Conservation (phyloP, 2,113 vertebrate species). For the Salvelinus alpinus region DNA sequence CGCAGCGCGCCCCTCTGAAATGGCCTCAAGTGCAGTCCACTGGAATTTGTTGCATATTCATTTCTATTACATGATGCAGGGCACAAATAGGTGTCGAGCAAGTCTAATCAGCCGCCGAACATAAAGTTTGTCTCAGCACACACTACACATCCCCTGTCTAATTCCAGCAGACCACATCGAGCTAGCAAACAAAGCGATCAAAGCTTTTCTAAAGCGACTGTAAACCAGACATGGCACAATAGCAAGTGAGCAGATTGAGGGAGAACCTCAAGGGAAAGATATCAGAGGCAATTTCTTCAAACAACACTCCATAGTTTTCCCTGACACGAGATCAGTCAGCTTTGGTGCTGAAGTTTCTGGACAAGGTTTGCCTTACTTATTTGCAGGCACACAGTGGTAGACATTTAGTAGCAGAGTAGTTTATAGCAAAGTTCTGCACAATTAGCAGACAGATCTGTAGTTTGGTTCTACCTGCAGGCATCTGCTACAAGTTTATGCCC, state of each 20-base stretch:
- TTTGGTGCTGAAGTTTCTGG: slow-evolving; percentile 31
- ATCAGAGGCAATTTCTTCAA: slow-evolving; percentile 21
- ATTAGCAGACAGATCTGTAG: slow-evolving; percentile 24
- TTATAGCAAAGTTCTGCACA: slow-evolving; percentile 18
- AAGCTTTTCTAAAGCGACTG: slow-evolving; percentile 20
- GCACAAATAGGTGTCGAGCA: slow-evolving; percentile 21
- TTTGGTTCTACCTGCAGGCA: slow-evolving; percentile 43
- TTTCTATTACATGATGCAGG: slow-evolving; percentile 1
- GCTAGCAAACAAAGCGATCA: slow-evolving; percentile 15
- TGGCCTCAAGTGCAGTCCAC: neutral
- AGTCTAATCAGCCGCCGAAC: slow-evolving; percentile 14
- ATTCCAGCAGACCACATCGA: slow-evolving; percentile 5
- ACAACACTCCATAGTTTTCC: neutral
- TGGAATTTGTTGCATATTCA: slow-evolving; percentile 12
- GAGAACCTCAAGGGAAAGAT: neutral
- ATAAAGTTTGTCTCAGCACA: neutral
- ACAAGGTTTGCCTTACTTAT: slow-evolving; percentile 49
- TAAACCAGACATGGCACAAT: slow-evolving; percentile 32
- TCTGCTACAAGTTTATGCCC: slow-evolving; percentile 36
- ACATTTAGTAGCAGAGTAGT: slow-evolving; percentile 34
- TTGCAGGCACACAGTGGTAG: too few species aligned
- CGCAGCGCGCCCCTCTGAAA: slow-evolving; percentile 15
- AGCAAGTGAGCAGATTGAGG: slow-evolving; percentile 20
- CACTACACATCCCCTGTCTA: neutral
- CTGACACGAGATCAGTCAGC: slow-evolving; percentile 36